Base-by-base conservation (phyloP, 2,888 invertebrate species). In the Pilophorus perplexus region DNA sequence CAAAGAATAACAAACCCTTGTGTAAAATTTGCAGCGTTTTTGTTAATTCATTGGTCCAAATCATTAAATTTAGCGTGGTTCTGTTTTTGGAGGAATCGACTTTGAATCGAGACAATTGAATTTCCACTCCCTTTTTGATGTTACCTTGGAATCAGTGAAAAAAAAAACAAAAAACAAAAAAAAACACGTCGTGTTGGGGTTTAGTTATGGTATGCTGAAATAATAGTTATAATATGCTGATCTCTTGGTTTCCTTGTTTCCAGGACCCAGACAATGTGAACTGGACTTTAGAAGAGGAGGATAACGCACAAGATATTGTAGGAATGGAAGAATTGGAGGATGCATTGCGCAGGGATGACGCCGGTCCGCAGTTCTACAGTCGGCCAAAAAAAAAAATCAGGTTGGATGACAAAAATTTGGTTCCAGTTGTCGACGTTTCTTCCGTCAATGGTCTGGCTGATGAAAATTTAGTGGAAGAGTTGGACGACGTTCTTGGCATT, bases 191-290 rank as follows among this genome's bases (percentile, higher is more conserved):
- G 20, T 22, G 46, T 46, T 46, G 20, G 20, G 46, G 46, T 22
- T 46, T 46, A 46, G 22, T 46, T 20, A 46, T 46, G 20, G 22
- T 46, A 46, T 46, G 46, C 46, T 46, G 46, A 46, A 46, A 46
- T 46, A 46, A 20, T 46, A 46, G 46, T 46, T 46, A 20, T 46
- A n/a, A 20, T 46, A 46, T 22, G 22, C 46, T 22, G 46, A 46
- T 46, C 22, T 46, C 46, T 46, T 46, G 14, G 44, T 5, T 16
- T 44, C 14, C 44, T 44, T 44, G 44, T 44, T 44, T 44, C 3
- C 44, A 44, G 44, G 44, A 22, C 18, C 16, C 44, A 18, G 44
- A 44, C 14, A 44, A 44, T 44, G 22, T 44, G 44, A 44, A 44
- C 18, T 44, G 44, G 44, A 44, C 18, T 44, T 44, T 22, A 44